phyloP scores from a whole-genome alignment of 92 coral and sea anemone species.

The Parazoanthus atlanticus region DNA sequence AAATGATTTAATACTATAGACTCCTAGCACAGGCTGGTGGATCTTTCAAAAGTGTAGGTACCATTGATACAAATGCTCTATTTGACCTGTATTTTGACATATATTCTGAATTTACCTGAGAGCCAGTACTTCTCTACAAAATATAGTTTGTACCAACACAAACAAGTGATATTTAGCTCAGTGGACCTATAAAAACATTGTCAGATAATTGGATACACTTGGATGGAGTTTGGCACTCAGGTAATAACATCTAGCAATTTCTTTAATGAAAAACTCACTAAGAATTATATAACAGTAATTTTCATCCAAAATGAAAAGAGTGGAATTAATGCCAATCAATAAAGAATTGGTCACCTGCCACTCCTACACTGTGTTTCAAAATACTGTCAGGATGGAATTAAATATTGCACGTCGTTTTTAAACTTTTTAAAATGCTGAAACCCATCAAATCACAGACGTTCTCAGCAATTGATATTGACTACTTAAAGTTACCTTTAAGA shows the following conservation, averaged over 20 bases:
- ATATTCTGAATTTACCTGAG: not conserved
- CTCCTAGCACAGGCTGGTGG: too few species aligned
- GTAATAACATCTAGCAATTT: not conserved
- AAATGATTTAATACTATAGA: too few species aligned
- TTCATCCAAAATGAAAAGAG: not conserved
- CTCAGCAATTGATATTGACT: too few species aligned
- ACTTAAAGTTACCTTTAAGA: too few species aligned
- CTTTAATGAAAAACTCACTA: not conserved
- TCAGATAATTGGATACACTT: not conserved
- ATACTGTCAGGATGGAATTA: not conserved
- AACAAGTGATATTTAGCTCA: not conserved
- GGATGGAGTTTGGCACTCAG: not conserved
- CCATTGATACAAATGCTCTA: too few species aligned
- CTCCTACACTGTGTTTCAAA: not conserved
- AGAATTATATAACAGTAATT: not conserved
- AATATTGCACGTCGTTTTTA: not conserved
- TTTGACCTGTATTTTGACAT: too few species aligned
- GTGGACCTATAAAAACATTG: not conserved
- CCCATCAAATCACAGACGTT: not conserved
- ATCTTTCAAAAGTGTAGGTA: too few species aligned
- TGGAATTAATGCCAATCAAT: not conserved
- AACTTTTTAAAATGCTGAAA: not conserved
- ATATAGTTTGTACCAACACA: not conserved
- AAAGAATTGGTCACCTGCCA: slow-evolving; percentile 19
- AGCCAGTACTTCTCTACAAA: not conserved